Evolutionary conservation across 2,113 vertebrate genomes (phyloP), one percentile per base, ranked within the genome.

Genomic region (Anas platyrhynchos): DNA sequence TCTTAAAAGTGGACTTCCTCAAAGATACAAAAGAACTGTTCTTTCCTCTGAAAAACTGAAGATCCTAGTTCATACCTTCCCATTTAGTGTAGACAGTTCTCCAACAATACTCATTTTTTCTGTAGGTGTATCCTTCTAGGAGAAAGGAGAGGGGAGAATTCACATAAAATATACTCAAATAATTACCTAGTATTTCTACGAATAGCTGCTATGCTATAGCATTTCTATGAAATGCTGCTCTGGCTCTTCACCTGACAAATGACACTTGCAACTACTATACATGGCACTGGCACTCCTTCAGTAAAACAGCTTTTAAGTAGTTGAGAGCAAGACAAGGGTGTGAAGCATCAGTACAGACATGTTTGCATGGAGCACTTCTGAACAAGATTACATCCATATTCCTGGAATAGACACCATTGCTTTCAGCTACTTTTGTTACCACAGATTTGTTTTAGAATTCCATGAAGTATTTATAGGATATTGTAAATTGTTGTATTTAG

Each of bases 21-120:
- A n/a, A 88, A 86, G 54, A 46, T 31, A 73, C 10, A 41, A 18
- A 69, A 36, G 27, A 93, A 69, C 22, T 55, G 4, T 31, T 77
- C 16, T 69, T 95, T 75, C 9, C 16, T 21, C 13, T 50, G 44
- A 78, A 80, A 90, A 92, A 31, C 14, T 31, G 20, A 85, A 92
- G 43, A 58, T 83, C 29, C 17, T 31, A 29, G 21, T 83, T 91
- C 97, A 68, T 77, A 98, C 98, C 97, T 99, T 99, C 72, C 98
- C 98, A 34, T 95, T 94, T 52, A 99, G 97, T 29, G 59, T 86
- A 71, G 98, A 98, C 75, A 98, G 95, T 55, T 99, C 98, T 6
- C 98, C 98, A 32, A 98, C 98, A 94, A 99, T 97, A 96, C 95
- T 97, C 65, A 98, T 98, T 58, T 88, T 96, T 96, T 97, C 98